Percentiles rank a stretch among this genome's conserved stretches.
Evolutionary conservation across 2,797 vertebrate genomes (phyloP).

Genomic region (Sebastes kiyomatsui): DNA sequence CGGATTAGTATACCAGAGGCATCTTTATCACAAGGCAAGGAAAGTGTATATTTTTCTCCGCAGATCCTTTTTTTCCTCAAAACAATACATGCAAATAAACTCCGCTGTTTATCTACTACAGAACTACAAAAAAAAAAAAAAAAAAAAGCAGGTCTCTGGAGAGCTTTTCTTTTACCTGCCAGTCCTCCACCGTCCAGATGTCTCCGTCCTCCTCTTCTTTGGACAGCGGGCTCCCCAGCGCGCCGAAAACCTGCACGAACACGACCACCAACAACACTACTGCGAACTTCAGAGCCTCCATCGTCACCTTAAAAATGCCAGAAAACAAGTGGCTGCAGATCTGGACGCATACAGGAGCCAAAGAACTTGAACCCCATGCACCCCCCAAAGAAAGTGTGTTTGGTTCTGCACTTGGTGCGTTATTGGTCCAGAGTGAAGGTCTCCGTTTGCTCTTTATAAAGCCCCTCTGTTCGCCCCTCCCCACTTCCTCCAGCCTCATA

Average conservation of each 20-base stretch:
- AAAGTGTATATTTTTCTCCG: background rate
- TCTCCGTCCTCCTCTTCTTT: constrained; percentile 52
- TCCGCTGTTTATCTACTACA: no score
- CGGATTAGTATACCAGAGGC: background rate
- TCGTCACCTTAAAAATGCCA: constrained; percentile 5
- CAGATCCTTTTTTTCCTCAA: background rate
- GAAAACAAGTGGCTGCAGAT: background rate
- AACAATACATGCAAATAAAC: background rate
- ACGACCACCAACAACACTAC: constrained; percentile 60
- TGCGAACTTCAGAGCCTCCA: constrained; percentile 72
- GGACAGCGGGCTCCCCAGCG: constrained; percentile 50
- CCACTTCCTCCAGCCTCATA: background rate
- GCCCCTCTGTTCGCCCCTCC: constrained; percentile 48
- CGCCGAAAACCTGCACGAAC: constrained; percentile 62
- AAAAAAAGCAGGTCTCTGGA: background rate
- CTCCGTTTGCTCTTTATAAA: constrained; percentile 58
- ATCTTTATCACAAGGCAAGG: background rate
- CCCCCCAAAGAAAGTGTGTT: no score
- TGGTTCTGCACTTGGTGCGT: background rate
- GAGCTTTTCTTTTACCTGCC: constrained; percentile 61
- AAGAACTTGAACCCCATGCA: background rate
- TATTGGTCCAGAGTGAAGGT: constrained; percentile 3
- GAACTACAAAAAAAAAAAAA: background rate
- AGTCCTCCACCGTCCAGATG: constrained; percentile 65
- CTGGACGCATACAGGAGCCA: constrained; percentile 23